Percentiles rank a stretch among this genome's conserved stretches.
Evolutionary conservation across 2,888 invertebrate species (phyloP).

Genomic region (Ephialtes manifestator): DNA sequence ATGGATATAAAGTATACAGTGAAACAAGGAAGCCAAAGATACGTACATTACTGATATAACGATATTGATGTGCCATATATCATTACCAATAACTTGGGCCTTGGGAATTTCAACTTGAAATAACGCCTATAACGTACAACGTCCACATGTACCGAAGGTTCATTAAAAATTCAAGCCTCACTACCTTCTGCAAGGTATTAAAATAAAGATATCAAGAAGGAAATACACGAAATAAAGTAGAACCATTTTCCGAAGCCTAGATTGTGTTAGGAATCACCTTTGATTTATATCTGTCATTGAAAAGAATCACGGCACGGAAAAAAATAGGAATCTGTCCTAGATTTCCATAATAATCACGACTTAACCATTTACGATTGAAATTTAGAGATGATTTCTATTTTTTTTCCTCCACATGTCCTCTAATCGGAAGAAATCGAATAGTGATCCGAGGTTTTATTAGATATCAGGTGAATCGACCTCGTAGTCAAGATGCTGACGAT

Average conservation of each 20-base stretch:
- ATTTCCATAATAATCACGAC: no score
- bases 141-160: neutral
- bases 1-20: slow-evolving; percentile 6
- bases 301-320: no score
- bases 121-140: neutral
- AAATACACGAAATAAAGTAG: no score
- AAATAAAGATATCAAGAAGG: neutral
- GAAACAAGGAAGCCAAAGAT: slow-evolving; percentile 39
- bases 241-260: neutral
- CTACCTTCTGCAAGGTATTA: neutral
- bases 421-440: no score
- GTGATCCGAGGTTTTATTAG: neutral
- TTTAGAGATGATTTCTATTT: no score
- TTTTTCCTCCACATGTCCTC: no score
- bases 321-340: no score
- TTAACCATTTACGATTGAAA: no score
- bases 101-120: neutral
- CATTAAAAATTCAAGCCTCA: neutral
- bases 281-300: no score
- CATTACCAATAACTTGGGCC: neutral
- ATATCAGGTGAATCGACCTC: neutral
- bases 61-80: neutral
- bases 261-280: neutral
- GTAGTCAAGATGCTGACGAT: slow-evolving; percentile 2
- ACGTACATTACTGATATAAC: neutral